These are phyloP conservation scores for Drosophila asahinai DNA, from an alignment of 1,140 invertebrate species.

Conservation along the genomic window DNA sequence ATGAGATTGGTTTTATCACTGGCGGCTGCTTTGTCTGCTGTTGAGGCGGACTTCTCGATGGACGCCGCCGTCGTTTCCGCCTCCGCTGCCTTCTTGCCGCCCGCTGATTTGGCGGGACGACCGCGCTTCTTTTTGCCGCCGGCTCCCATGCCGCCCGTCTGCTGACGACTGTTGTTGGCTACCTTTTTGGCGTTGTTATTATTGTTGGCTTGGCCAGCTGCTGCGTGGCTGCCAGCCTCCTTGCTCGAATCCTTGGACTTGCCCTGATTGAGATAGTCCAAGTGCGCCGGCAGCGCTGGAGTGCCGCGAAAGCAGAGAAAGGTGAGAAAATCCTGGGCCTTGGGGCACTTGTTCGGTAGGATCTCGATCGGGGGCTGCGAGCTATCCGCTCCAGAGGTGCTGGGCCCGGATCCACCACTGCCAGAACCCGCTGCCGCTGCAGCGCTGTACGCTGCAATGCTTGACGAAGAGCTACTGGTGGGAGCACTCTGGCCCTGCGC, in stretches of 20 bases:
- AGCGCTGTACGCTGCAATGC: slow-evolving; percentile 47
- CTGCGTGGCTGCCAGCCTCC: slow-evolving; percentile 27
- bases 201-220: slow-evolving; percentile 23
- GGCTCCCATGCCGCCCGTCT: slow-evolving; percentile 11
- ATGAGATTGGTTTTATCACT: slow-evolving; percentile 71
- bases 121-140: slow-evolving; percentile 71
- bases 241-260: slow-evolving; percentile 60
- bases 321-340: slow-evolving; percentile 96
- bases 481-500: slow-evolving; percentile 90
- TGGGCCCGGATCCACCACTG: slow-evolving; percentile 74
- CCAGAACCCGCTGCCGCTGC: slow-evolving; percentile 48
- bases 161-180: slow-evolving; percentile 35
- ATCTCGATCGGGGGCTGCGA: slow-evolving; percentile 86
- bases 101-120: slow-evolving; percentile 54
- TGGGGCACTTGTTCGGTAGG: slow-evolving; percentile 90
- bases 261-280: slow-evolving; percentile 90
- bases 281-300: slow-evolving; percentile 89
- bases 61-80: background rate
- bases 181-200: slow-evolving; percentile 52
- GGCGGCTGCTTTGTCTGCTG: slow-evolving; percentile 25
- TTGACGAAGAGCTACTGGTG: slow-evolving; percentile 69
- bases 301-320: slow-evolving; percentile 95
- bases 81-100: slow-evolving; percentile 11
- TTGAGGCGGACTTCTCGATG: slow-evolving; percentile 6
- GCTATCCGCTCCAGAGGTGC: slow-evolving; percentile 85